Conservation (phyloP, 2,797 vertebrate species). For the Tinamus major region DNA sequence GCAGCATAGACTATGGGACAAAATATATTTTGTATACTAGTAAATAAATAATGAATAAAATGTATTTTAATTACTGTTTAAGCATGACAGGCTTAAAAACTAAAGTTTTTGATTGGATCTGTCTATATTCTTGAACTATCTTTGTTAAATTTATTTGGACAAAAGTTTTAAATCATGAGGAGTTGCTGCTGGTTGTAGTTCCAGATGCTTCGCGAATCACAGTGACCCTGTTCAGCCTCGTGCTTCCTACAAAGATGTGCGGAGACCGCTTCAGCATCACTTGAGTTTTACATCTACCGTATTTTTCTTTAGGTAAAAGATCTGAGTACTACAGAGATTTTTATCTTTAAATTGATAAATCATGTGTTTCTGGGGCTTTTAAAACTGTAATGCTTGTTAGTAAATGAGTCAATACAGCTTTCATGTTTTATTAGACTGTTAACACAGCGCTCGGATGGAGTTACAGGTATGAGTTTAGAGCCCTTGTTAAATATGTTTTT, state of each 20-base stretch:
- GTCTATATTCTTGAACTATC: not conserved
- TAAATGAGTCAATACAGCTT: conserved; percentile 16
- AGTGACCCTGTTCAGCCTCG: not conserved
- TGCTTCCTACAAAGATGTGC: conserved; percentile 29
- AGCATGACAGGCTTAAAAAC: not conserved
- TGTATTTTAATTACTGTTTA: too few species aligned
- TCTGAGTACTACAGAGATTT: conserved; percentile 27
- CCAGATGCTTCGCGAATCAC: conserved; percentile 1
- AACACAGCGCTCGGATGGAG: not conserved
- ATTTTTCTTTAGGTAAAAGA: conserved; percentile 32
- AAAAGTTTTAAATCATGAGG: not conserved
- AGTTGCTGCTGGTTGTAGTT: conserved; percentile 20
- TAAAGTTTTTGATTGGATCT: not conserved
- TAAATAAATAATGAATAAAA: not conserved
- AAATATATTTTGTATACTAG: conserved; percentile 28
- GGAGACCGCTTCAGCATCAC: conserved; percentile 12
- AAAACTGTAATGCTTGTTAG: not conserved
- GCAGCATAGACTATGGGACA: conserved; percentile 46
- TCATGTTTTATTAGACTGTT: not conserved
- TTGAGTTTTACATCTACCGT: not conserved
- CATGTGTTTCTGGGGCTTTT: conserved; percentile 13
- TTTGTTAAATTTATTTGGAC: conserved; percentile 11
- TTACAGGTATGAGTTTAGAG: not conserved
- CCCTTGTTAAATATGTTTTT: not conserved
- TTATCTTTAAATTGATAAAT: conserved; percentile 20